Conservation (phyloP, 92 coral and sea anemone species). For the Bergia sp. region DNA sequence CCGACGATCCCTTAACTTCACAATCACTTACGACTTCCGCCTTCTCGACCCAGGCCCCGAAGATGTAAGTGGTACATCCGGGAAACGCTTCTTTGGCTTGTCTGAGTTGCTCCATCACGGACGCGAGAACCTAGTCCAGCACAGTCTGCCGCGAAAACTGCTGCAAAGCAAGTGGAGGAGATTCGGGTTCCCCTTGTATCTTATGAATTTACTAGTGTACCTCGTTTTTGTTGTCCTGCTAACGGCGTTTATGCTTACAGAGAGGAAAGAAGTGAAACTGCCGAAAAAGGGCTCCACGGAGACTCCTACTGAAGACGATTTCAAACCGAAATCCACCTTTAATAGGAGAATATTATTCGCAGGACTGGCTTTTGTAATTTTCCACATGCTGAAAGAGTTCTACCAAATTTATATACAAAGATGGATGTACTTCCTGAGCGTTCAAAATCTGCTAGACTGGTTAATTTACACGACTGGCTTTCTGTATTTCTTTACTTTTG, state of each 20-base stretch:
- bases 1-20: slow-evolving; percentile 61
- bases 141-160: slow-evolving; percentile 69
- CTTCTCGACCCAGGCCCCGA: slow-evolving; percentile 92
- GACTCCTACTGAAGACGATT: slow-evolving; percentile 21
- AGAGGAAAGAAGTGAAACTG: slow-evolving; percentile 53
- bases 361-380: slow-evolving; percentile 51
- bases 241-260: slow-evolving; percentile 68
- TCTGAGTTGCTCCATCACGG: slow-evolving; percentile 62
- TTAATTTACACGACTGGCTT: slow-evolving; percentile 61
- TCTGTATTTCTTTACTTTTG: slow-evolving; percentile 62
- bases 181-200: slow-evolving; percentile 68
- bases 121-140: slow-evolving; percentile 71
- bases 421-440: slow-evolving; percentile 56
- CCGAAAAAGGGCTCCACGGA: neutral
- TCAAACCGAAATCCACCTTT: slow-evolving; percentile 38
- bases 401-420: slow-evolving; percentile 65
- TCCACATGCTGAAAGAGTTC: slow-evolving; percentile 69
- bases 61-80: slow-evolving; percentile 50
- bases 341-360: slow-evolving; percentile 35
- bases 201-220: slow-evolving; percentile 63
- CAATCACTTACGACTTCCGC: slow-evolving; percentile 74
- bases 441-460: slow-evolving; percentile 67
- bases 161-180: slow-evolving; percentile 76
- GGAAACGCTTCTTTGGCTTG: slow-evolving; percentile 71
- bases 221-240: slow-evolving; percentile 55